phyloP scores from a whole-genome alignment of 2,888 invertebrate species.

The Heteromyza rotundicornis region DNA sequence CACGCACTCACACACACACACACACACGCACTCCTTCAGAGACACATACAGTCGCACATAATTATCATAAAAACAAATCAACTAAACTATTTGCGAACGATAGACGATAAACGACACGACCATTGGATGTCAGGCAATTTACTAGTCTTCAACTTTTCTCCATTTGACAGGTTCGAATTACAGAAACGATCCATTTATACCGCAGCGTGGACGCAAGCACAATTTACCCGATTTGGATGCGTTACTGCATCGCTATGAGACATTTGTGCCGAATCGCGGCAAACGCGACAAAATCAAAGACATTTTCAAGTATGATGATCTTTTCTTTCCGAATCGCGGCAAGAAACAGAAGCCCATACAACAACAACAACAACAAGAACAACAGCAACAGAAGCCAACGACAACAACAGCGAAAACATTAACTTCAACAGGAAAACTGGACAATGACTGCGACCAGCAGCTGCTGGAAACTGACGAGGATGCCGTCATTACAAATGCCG shows the following conservation, averaged over 20 bases:
- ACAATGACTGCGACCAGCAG: slow-evolving; percentile 8
- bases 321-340: slow-evolving; percentile 61
- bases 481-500: slow-evolving; percentile 3
- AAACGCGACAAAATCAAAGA: slow-evolving; percentile 59
- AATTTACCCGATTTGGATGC: slow-evolving; percentile 47
- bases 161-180: slow-evolving; percentile 6
- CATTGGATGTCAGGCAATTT: no score
- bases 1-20: no score
- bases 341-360: slow-evolving; percentile 44
- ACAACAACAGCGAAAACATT: slow-evolving; percentile 12
- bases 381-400: slow-evolving; percentile 15
- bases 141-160: no score
- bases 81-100: no score
- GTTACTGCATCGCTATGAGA: slow-evolving; percentile 50
- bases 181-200: slow-evolving; percentile 56
- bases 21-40: neutral
- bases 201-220: slow-evolving; percentile 59
- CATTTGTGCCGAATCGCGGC: slow-evolving; percentile 62
- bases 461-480: slow-evolving; percentile 1
- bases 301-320: slow-evolving; percentile 60
- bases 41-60: slow-evolving; percentile 9
- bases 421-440: neutral
- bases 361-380: slow-evolving; percentile 11
- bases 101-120: no score
- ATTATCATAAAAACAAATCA: slow-evolving; percentile 15